Percentiles rank a stretch among this genome's conserved stretches.
Conservation (phyloP, 2,113 vertebrate species). For the Meleagris gallopavo region DNA sequence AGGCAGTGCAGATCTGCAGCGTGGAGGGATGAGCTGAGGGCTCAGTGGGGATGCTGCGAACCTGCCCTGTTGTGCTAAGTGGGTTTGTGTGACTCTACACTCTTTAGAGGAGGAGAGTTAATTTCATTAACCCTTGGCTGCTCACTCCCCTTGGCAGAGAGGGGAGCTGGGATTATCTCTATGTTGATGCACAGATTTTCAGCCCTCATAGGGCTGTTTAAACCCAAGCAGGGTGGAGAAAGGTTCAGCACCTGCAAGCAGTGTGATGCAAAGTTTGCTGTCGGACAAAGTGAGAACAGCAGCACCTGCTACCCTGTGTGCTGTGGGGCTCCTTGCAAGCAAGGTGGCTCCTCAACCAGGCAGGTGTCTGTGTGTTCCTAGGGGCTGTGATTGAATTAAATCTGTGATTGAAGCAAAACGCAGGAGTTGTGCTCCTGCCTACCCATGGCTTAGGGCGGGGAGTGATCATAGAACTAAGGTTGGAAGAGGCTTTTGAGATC, state of each 20-base stretch:
- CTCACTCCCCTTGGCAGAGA: not conserved
- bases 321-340: not conserved
- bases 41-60: not conserved
- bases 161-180: constrained; percentile 49
- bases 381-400: not conserved
- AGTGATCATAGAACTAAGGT: not conserved
- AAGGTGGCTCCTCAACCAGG: not conserved
- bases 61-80: not conserved
- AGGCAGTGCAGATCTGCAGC: not conserved
- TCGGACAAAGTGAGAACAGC: constrained; percentile 71
- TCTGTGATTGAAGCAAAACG: fast-evolving
- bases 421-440: not conserved
- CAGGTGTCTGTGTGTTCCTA: not conserved
- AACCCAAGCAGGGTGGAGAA: constrained; percentile 49
- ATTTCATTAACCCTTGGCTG: constrained; percentile 42
- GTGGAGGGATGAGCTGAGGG: constrained; percentile 2
- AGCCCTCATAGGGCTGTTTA: constrained; percentile 22
- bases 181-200: not conserved
- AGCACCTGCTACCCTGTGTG: constrained; percentile 3
- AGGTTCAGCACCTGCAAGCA: constrained; percentile 31
- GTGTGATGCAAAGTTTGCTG: constrained; percentile 61
- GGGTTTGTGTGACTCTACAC: not conserved
- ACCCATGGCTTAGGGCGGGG: not conserved
- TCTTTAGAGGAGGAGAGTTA: constrained; percentile 26
- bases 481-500: too few relatives aligned